phyloP scores from a whole-genome alignment of 2,113 vertebrate genomes.

The Dipodomys stephensi region DNA sequence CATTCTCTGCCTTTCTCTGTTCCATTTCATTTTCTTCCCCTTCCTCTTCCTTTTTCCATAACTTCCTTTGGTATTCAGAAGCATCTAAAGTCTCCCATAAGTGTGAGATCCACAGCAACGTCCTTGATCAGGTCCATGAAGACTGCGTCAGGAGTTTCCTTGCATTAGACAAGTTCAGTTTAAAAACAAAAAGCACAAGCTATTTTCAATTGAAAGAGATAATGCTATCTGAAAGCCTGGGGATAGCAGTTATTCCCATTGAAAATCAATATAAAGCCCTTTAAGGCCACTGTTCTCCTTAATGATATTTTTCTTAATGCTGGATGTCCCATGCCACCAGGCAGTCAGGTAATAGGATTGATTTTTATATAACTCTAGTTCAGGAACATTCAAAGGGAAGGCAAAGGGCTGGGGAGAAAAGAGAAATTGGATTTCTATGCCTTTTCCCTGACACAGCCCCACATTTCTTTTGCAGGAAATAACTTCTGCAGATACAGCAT shows the following conservation, averaged over 20 bases:
- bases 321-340: slow-evolving; percentile 55
- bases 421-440: slow-evolving; percentile 29
- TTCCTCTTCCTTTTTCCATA: neutral
- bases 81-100: neutral
- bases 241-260: slow-evolving; percentile 67
- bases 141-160: neutral
- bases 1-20: neutral
- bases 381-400: slow-evolving; percentile 22
- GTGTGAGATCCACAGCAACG: neutral
- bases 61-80: neutral
- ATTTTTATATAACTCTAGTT: slow-evolving; percentile 69
- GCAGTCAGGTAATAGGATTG: slow-evolving; percentile 64
- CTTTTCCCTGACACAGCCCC: neutral
- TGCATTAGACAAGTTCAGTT: neutral
- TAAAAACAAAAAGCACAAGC: slow-evolving; percentile 63
- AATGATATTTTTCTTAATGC: slow-evolving; percentile 72
- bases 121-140: neutral
- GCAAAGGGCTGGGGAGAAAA: neutral
- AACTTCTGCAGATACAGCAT: neutral
- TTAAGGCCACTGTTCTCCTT: slow-evolving; percentile 61
- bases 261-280: slow-evolving; percentile 75
- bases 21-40: neutral
- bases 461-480: slow-evolving; percentile 3
- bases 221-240: slow-evolving; percentile 58
- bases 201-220: slow-evolving; percentile 61